Conservation (phyloP, 1,140 invertebrate species). For the Paraescarpia echinospica region DNA sequence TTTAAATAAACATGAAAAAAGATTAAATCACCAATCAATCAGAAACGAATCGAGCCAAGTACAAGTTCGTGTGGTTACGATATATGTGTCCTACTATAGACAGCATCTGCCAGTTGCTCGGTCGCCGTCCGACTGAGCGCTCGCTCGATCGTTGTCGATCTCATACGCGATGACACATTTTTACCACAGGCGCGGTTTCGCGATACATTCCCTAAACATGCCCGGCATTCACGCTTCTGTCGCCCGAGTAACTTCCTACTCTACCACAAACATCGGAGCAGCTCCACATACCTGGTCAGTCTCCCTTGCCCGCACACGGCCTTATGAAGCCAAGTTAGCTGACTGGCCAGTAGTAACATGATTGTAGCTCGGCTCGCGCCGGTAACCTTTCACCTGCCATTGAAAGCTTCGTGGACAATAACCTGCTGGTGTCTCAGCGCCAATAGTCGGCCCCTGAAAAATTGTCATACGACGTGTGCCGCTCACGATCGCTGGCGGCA, state of each 20-base stretch:
- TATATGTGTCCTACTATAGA: neutral
- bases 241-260: neutral
- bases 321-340: neutral
- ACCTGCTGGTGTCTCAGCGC: neutral
- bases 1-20: neutral
- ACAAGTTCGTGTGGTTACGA: neutral
- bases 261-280: neutral
- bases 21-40: neutral
- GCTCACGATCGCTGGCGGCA: neutral
- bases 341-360: constrained; percentile 3
- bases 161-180: constrained; percentile 4
- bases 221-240: neutral
- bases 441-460: constrained; percentile 3
- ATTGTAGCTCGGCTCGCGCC: neutral
- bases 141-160: neutral
- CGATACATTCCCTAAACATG: constrained; percentile 5
- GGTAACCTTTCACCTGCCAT: neutral
- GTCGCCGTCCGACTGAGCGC: neutral
- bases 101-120: neutral
- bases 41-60: neutral
- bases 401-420: neutral
- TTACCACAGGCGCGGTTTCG: neutral
- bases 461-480: neutral
- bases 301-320: neutral
- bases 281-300: neutral